Evolutionary conservation across 2,888 invertebrate genomes (phyloP).

Genomic region (Axea sp.): DNA sequence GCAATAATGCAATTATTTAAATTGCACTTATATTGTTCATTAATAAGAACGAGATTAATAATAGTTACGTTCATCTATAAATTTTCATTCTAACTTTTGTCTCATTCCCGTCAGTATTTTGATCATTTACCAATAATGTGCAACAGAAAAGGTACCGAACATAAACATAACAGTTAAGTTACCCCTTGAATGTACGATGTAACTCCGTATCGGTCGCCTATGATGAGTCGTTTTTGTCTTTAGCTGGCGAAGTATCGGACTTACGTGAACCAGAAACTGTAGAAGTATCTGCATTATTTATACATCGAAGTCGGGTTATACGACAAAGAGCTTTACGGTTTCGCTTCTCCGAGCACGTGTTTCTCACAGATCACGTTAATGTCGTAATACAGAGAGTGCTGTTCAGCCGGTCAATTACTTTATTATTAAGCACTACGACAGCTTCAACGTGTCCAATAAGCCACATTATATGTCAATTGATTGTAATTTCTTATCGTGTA

Average conservation of each 20-base stretch:
- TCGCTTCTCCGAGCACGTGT: constrained; percentile 60
- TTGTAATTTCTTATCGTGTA: too few relatives aligned
- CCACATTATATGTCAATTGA: constrained; percentile 41
- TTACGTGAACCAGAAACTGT: constrained; percentile 73
- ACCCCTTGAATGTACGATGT: constrained; percentile 10
- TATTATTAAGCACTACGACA: constrained; percentile 52
- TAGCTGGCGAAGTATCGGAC: constrained; percentile 70
- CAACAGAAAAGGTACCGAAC: constrained; percentile 10
- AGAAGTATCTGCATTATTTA: constrained; percentile 66
- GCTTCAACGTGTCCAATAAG: constrained; percentile 21
- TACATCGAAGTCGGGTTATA: constrained; percentile 54
- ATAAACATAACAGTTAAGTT: constrained; percentile 16
- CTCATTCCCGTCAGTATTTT: not conserved
- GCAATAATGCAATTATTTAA: too few relatives aligned
- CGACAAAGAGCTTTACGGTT: constrained; percentile 58
- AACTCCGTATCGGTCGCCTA: constrained; percentile 28
- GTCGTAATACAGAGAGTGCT: constrained; percentile 65
- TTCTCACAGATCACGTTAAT: constrained; percentile 64
- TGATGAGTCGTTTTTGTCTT: constrained; percentile 48
- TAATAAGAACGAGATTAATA: too few relatives aligned
- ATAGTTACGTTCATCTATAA: too few relatives aligned
- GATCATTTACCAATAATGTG: constrained; percentile 11
- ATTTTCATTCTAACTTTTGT: too few relatives aligned
- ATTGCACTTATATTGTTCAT: too few relatives aligned
- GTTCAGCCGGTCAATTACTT: constrained; percentile 50